Percentiles rank a stretch among this genome's conserved stretches.
These are phyloP conservation scores for Sciurus niger DNA, from an alignment of 2,113 vertebrate species.

Conservation along the genomic window DNA sequence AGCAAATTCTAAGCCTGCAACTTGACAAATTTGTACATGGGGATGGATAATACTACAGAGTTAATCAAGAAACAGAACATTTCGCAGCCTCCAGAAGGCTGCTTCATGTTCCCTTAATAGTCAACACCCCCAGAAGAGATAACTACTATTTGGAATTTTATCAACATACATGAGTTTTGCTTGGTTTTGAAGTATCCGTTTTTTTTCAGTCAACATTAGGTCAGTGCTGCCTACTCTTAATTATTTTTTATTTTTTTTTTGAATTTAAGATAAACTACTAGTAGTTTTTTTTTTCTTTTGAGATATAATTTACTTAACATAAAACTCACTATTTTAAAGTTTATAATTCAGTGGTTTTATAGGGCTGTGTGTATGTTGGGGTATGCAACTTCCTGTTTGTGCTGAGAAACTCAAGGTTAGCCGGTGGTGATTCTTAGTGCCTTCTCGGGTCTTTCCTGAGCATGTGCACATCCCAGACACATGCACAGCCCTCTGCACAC, in stretches of 20 bases:
- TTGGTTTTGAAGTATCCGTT: neutral
- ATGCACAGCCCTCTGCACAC: neutral
- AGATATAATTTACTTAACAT: neutral
- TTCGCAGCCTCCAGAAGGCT: neutral
- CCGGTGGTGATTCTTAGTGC: neutral
- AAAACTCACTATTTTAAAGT: neutral
- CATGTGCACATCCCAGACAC: neutral
- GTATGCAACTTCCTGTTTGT: neutral
- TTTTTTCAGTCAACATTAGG: neutral
- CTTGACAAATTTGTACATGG: neutral
- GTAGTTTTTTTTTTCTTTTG: neutral
- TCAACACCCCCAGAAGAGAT: neutral
- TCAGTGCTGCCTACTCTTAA: neutral
- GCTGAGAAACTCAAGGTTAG: too few relatives aligned
- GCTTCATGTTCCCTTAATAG: neutral
- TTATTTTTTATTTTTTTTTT: neutral
- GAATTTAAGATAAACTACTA: neutral
- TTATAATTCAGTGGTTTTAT: neutral
- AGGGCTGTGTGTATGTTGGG: neutral
- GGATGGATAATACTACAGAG: neutral
- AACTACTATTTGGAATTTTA: neutral
- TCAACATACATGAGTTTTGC: neutral
- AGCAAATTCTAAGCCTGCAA: neutral
- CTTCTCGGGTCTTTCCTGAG: neutral
- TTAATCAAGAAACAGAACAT: neutral